These are phyloP conservation scores for Euspilapteryx auroguttella DNA, from an alignment of 2,888 invertebrate species.

Conservation along the genomic window DNA sequence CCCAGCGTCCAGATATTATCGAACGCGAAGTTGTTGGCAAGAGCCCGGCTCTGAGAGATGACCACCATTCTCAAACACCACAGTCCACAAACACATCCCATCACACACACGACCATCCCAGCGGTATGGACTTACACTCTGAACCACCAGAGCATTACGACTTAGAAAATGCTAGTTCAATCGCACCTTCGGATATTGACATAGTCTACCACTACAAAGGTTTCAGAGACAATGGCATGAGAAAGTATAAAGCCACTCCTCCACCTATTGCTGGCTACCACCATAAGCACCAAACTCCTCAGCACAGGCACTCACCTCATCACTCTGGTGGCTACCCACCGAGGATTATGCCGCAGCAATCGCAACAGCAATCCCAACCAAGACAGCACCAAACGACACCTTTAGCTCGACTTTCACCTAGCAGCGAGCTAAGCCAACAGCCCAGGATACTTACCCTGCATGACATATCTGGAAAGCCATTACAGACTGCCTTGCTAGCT, in stretches of 20 bases:
- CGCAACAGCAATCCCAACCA: slow-evolving; percentile 68
- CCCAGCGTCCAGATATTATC: slow-evolving; percentile 91
- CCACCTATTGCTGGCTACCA: slow-evolving; percentile 77
- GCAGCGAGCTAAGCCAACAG: slow-evolving; percentile 90
- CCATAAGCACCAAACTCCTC: slow-evolving; percentile 74
- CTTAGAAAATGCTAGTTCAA: slow-evolving; percentile 94
- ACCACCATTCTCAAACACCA: slow-evolving; percentile 79
- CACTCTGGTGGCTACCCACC: slow-evolving; percentile 77
- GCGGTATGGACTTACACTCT: slow-evolving; percentile 73
- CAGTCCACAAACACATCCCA: slow-evolving; percentile 72
- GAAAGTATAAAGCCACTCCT: slow-evolving; percentile 87
- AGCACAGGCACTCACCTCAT: slow-evolving; percentile 77
- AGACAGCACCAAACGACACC: slow-evolving; percentile 88
- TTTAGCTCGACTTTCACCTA: slow-evolving; percentile 85
- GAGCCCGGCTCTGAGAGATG: slow-evolving; percentile 77
- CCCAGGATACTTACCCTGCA: slow-evolving; percentile 90
- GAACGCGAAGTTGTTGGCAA: slow-evolving; percentile 86
- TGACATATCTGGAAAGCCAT: slow-evolving; percentile 90
- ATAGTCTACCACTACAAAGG: slow-evolving; percentile 96
- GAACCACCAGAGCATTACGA: slow-evolving; percentile 93
- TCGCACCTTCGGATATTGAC: slow-evolving; percentile 96
- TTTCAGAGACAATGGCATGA: slow-evolving; percentile 82
- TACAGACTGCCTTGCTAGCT: slow-evolving; percentile 86
- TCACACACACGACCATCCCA: slow-evolving; percentile 72
- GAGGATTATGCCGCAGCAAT: slow-evolving; percentile 69